Percentiles rank a stretch among this genome's conserved stretches.
These are phyloP conservation scores for Dynastes hyllus DNA, from an alignment of 2,888 invertebrate species.

Conservation along the genomic window DNA sequence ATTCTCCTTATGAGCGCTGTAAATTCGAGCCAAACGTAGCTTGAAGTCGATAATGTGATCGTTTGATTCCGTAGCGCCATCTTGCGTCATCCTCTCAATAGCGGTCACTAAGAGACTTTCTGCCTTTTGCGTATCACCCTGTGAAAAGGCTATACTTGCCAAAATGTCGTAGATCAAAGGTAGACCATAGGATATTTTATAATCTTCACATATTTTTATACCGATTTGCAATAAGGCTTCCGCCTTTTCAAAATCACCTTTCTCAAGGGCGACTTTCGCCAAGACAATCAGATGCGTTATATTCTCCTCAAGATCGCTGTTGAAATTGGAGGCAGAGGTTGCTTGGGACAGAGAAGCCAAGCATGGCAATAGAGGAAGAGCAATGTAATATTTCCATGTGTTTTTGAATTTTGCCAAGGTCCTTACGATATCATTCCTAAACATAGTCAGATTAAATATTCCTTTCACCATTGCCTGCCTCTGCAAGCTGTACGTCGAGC, in stretches of 20 bases:
- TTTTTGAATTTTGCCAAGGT: constrained; percentile 1
- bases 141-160: constrained; percentile 68
- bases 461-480: neutral
- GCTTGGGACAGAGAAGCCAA: constrained; percentile 22
- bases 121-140: constrained; percentile 68
- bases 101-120: constrained; percentile 68
- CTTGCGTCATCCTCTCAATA: constrained; percentile 69
- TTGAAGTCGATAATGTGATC: constrained; percentile 70
- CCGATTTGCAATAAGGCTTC: constrained; percentile 68
- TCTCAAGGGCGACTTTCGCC: constrained; percentile 66
- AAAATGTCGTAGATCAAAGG: constrained; percentile 71
- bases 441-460: neutral
- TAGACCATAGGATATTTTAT: constrained; percentile 66
- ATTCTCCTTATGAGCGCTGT: constrained; percentile 66
- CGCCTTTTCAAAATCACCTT: constrained; percentile 67
- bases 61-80: constrained; percentile 67
- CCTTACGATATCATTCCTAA: neutral
- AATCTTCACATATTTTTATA: constrained; percentile 68
- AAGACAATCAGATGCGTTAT: constrained; percentile 67
- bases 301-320: constrained; percentile 66
- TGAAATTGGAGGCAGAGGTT: constrained; percentile 43
- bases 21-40: constrained; percentile 70
- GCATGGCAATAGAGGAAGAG: constrained; percentile 26
- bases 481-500: neutral
- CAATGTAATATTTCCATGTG: constrained; percentile 8